Evolutionary conservation across 2,888 invertebrate genomes (phyloP), one percentile per base, ranked within the genome.

Genomic region (Vesta saturnalis): DNA sequence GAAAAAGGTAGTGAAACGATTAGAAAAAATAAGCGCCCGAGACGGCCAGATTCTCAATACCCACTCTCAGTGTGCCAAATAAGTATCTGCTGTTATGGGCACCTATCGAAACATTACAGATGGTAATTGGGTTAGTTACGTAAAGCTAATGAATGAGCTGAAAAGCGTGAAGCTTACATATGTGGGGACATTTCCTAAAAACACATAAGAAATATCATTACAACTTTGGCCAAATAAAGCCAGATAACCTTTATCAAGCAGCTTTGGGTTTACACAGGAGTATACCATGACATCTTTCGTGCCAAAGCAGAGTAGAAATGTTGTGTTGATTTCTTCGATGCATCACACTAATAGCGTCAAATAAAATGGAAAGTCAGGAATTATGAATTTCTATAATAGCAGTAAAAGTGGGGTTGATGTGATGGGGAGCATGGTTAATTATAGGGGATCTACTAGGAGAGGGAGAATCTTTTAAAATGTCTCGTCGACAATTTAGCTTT

Each of bases 141-240:
- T n/a, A n/a, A n/a, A n/a, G n/a, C n/a, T n/a, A n/a, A n/a, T n/a
- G n/a, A n/a, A n/a, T n/a, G n/a, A n/a, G n/a, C n/a, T n/a, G n/a
- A n/a, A n/a, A n/a, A n/a, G n/a, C 16, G 12, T 43, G 12, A 22
- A 22, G 55, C 54, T 55, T 6, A 55, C 60, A 22, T 30, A 60
- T 5, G 46, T 65, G 54, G 65, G 60, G 2, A 65, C 65, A 22
- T 1, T 65, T 12, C 21, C 71, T 39, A 77, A 78, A 74, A 76
- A 78, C 60, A 80, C 78, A 71, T 61, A 63, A 46, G 74, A 79
- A 60, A 69, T 80, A 58, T 80, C 80, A 16, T 1, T 49, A 49
- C 77, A 77, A 64, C 79, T 81, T 68, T 60, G 65, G 18, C 75
- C 75, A 56, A 39, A 75, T 59, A 76, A 72, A 66, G 59, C 52